Base-by-base conservation (phyloP, 2,113 vertebrate species). In the Sander vitreus region DNA sequence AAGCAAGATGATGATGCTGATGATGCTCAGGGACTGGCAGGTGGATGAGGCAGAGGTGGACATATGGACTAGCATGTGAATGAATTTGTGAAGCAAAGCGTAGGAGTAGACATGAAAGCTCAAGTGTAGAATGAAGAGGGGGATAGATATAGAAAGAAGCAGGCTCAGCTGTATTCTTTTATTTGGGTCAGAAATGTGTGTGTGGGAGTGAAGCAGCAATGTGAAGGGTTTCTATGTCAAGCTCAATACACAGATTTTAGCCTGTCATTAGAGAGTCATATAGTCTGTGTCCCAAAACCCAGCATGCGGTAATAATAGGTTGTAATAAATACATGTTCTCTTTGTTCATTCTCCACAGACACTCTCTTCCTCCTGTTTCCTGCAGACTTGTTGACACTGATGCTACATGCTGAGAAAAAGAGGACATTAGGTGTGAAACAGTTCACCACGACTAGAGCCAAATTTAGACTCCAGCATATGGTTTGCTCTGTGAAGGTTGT, bases 101-200 rank as follows among this genome's bases (percentile, higher is more conserved):
- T 55, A 60, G 83, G 80, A 82, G 50, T 25, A 25, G 55, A 66
- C 50, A 71, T 85, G 36, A 88, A 85, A 85, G 68, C 48, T 76
- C 6, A 48, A 84, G 63, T 57, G 78, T 47, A 77, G 59, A 71
- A 76, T 78, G 30, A 85, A 78, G 60, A 65, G 57, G 51, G 12
- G 33, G 43, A 67, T 45, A 60, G 80, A 84, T 67, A 89, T 70
- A 86, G 75, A 80, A 74, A 75, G 55, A 76, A 60, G 12, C 66
- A 62, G 71, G 60, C 57, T 77, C 30, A 25, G 50, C 48, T 76
- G 76, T 75, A 67, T 87, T 60, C 78, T 91, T 86, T 84, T 91
- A 92, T 92, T 78, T 92, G 85, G 86, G 91, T 91, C 91, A 93
- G 80, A 69, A 77, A 80, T 47, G 45, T 73, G 68, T 69, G 58